A percentile compares a stretch with the other conserved stretches of the same genome.
phyloP scores from a whole-genome alignment of 1,140 invertebrate species.

The Sipha flava region DNA sequence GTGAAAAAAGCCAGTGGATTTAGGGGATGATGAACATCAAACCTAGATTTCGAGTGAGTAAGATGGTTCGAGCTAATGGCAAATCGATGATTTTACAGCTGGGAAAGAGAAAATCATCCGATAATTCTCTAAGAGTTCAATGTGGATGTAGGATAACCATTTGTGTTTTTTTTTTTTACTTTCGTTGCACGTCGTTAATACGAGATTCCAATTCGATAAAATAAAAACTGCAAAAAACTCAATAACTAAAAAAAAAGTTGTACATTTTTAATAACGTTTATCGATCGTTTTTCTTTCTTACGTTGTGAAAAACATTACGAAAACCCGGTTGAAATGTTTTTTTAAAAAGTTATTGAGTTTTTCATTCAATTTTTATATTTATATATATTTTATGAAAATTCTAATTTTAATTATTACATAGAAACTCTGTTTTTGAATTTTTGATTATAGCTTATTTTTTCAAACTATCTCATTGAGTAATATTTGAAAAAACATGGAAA shows the following conservation, averaged over 20 bases:
- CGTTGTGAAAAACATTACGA: not conserved
- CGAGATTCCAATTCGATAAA: not conserved
- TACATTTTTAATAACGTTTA: constrained; percentile 1
- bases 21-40: not conserved
- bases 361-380: not conserved
- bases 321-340: not conserved
- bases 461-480: too few species aligned
- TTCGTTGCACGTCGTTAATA: not conserved
- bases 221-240: not conserved
- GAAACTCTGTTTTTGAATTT: too few species aligned
- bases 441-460: too few species aligned
- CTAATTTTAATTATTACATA: not conserved
- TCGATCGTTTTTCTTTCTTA: not conserved
- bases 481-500: too few species aligned
- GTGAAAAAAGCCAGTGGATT: not conserved
- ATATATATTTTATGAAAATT: not conserved
- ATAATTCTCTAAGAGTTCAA: not conserved
- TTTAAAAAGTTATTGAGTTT: not conserved
- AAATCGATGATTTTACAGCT: constrained; percentile 15
- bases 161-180: not conserved
- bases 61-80: constrained; percentile 8
- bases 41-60: constrained; percentile 4
- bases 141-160: not conserved
- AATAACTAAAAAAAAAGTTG: too few species aligned
- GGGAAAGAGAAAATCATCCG: not conserved